These are phyloP conservation scores for Drosophila prosaltans DNA, from an alignment of 1,140 invertebrate genomes.

Conservation along the genomic window DNA sequence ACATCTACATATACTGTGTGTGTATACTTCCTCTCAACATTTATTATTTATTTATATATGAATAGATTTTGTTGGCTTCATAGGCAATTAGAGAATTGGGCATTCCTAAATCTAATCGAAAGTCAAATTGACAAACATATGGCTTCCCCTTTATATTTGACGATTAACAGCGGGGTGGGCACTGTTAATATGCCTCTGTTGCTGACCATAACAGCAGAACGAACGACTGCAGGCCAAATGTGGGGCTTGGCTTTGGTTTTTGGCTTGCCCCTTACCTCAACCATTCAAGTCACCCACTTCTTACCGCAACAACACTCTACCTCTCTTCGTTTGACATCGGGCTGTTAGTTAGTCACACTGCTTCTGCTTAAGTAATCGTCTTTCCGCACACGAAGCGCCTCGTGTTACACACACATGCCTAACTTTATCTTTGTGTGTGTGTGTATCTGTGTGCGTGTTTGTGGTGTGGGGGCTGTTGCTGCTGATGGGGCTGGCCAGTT, in stretches of 20 bases:
- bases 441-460: conserved; percentile 33
- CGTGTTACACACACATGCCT: conserved; percentile 41
- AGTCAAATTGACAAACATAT: conserved; percentile 59
- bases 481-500: conserved; percentile 47
- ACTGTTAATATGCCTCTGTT: conserved; percentile 38
- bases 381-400: conserved; percentile 48
- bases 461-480: conserved; percentile 37
- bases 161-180: conserved; percentile 26
- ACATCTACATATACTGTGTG: not conserved
- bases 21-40: conserved; percentile 9
- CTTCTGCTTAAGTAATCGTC: conserved; percentile 55
- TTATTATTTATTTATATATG: conserved; percentile 17
- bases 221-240: conserved; percentile 35
- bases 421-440: conserved; percentile 7
- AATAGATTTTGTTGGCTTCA: conserved; percentile 43
- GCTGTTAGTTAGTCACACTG: conserved; percentile 51
- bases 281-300: not conserved
- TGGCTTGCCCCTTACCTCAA: not conserved
- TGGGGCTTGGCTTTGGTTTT: conserved; percentile 54
- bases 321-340: conserved; percentile 22
- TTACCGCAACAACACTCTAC: not conserved
- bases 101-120: conserved; percentile 38
- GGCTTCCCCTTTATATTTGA: conserved; percentile 35
- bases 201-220: conserved; percentile 28
- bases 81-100: conserved; percentile 54